Conservation (phyloP, 2,797 vertebrate species). For the Sebastes minor region DNA sequence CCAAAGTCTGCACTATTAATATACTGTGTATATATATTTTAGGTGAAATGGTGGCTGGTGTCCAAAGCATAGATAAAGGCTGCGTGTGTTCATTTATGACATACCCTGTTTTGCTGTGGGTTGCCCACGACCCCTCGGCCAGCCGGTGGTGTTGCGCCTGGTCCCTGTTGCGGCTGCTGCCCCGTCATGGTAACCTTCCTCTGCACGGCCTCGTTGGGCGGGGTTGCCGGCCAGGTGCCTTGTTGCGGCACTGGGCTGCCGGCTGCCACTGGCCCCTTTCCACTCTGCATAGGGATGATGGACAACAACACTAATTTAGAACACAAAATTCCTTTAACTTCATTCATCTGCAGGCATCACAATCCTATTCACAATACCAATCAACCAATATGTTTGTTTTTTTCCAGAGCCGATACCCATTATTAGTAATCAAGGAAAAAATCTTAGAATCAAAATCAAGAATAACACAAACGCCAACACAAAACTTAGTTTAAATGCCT, state of each 20-base stretch:
- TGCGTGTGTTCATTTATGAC: conserved; percentile 24
- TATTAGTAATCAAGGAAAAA: background rate
- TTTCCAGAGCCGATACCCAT: no score
- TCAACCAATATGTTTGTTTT: background rate
- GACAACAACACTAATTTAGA: conserved; percentile 13
- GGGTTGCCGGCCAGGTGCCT: conserved; percentile 54
- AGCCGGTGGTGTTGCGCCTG: conserved; percentile 53
- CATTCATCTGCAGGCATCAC: background rate
- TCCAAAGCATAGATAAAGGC: background rate
- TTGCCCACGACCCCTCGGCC: conserved; percentile 83
- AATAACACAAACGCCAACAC: background rate
- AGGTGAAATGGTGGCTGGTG: conserved; percentile 6
- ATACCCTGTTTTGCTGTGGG: conserved; percentile 83
- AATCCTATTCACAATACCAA: background rate
- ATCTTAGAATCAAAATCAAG: background rate
- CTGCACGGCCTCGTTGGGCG: conserved; percentile 80
- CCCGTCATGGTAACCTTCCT: conserved; percentile 90
- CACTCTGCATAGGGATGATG: conserved; percentile 79
- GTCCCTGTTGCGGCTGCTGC: conserved; percentile 68
- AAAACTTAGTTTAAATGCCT: no score
- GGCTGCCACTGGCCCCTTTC: conserved; percentile 80
- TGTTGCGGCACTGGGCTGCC: conserved; percentile 76
- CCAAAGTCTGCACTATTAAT: conserved; percentile 23
- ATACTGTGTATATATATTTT: conserved; percentile 4
- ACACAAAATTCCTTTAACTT: conserved; percentile 2